Evolutionary conservation across 2,888 invertebrate genomes (phyloP).

Genomic region (Nemotelus pantherinus): DNA sequence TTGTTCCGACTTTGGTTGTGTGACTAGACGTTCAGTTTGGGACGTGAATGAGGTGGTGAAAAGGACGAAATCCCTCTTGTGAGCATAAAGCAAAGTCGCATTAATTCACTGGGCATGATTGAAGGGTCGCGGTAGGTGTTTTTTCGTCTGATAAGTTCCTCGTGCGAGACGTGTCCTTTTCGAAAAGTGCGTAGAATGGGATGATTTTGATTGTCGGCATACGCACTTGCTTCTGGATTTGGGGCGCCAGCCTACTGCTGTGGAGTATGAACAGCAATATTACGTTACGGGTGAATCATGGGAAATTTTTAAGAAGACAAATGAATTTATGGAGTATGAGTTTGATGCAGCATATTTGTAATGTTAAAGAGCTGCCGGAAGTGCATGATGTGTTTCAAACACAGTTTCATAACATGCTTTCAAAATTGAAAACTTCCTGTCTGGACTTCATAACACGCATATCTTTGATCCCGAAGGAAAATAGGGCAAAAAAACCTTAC

Average conservation of each 20-base stretch:
- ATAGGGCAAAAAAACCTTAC: too few species aligned
- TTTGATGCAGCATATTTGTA: too few species aligned
- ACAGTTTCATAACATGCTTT: too few species aligned
- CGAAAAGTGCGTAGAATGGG: conserved; percentile 24
- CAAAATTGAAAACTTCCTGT: too few species aligned
- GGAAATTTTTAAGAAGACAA: too few species aligned
- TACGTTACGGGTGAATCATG: too few species aligned
- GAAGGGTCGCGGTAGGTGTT: background rate
- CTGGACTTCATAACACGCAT: too few species aligned
- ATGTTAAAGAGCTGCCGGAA: too few species aligned
- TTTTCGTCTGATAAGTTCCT: background rate
- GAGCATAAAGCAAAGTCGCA: background rate
- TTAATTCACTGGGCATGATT: background rate
- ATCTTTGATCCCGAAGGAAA: too few species aligned
- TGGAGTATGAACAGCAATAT: background rate
- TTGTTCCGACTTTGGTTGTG: background rate
- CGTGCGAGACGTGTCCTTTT: background rate
- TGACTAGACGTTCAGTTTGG: background rate
- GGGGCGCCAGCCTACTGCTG: conserved; percentile 20
- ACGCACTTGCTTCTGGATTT: conserved; percentile 23
- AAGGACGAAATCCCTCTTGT: background rate
- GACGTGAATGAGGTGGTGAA: background rate
- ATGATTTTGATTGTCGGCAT: conserved; percentile 18
- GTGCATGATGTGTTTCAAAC: too few species aligned
- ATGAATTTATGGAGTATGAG: too few species aligned